Base-by-base conservation (phyloP, 2,113 vertebrate species). In the Campylomormyrus tamandua region DNA sequence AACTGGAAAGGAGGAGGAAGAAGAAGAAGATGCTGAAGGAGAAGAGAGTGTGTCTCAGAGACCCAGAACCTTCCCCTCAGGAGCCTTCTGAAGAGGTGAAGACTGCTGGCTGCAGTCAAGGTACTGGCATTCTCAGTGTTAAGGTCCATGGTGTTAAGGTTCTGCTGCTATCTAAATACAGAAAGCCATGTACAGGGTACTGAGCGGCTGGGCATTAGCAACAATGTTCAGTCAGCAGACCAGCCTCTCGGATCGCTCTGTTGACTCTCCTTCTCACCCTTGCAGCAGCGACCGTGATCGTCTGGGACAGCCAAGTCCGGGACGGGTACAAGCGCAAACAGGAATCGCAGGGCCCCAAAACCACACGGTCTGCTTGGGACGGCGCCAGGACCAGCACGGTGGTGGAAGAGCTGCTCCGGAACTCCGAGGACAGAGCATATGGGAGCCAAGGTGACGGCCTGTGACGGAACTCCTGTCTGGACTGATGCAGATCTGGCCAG, bases 361-460 rank as follows among this genome's bases (percentile, higher is more conserved):
- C 89, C 1, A 85, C 92, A 35, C 50, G 91, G 0, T 19, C 89
- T 1, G 89, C 90, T 88, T 93, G 95, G 92, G 92, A 93, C 2
- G 94, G 92, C 52, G 96, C 90, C 42, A 91, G 83, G 85, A 91
- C 87, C 0, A 90, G 92, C 0, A 92, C 90, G 0, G 97, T 98
- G 80, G 95, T 99, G 6, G 93, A 95, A 89, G 96, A 97, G 88
- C 94, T 99, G 89, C 97, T 99, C 21, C 95, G 87, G 91, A 94
- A 97, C 31, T 95, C 97, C 3, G 92, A 94, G 0, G 97, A 99
- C 91, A 98, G 95, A 88, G 98, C 98, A 0, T 99, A 99, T 0
- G 98, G 98, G 93, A 96, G 94, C 52, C 92, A 94, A 93, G 97
- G 98, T 99, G 91, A 95, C 66, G 6, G 50, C 45, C 21, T 8